Evolutionary conservation across 2,888 invertebrate genomes (phyloP), one percentile per base, ranked within the genome.

Genomic region (Ditylenchus weischeri): DNA sequence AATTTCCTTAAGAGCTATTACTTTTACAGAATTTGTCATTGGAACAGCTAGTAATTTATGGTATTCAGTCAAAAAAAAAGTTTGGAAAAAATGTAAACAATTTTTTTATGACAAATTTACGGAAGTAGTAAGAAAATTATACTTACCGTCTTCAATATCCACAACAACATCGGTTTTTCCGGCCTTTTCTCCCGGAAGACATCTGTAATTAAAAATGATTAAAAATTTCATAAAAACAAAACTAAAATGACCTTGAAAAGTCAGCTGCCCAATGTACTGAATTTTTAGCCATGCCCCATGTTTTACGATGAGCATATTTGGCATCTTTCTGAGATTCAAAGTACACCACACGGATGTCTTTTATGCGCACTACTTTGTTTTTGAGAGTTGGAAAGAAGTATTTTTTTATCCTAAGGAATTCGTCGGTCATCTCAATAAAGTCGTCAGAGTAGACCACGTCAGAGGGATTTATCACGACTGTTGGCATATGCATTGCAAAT

Each of bases 341-440:
- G 57, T 74, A 74, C 21, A 76, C 73, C 15, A 76, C 68, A 57
- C 72, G 62, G 35, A 74, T 71, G 64, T 74, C 62, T n/a, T 66
- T 64, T 23, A 65, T 61, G 19, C 47, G 60, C 21, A 74, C 51
- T 19, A 66, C 47, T 48, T 76, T 76, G 19, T 66, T 61, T 58
- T 63, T 60, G n/a, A 76, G 60, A 19, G 74, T 73, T 11, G 75
- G 75, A 64, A 74, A 74, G 66, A 74, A 74, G 68, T 76, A 74
- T 47, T 73, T 75, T 57, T 74, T 74, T 59, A 74, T 70, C 21
- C 59, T 70, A 7, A 74, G 69, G 11, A 72, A 60, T 21, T 76
- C 74, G 36, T 74, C 74, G 49, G 68, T 67, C 47, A 74, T 48
- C 59, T 62, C 54, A 57, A 70, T 66, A 57, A 76, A 74, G 29